Evolutionary conservation across 2,113 vertebrate genomes (phyloP), one percentile per base, ranked within the genome.

Genomic region (Camelus dromedarius): DNA sequence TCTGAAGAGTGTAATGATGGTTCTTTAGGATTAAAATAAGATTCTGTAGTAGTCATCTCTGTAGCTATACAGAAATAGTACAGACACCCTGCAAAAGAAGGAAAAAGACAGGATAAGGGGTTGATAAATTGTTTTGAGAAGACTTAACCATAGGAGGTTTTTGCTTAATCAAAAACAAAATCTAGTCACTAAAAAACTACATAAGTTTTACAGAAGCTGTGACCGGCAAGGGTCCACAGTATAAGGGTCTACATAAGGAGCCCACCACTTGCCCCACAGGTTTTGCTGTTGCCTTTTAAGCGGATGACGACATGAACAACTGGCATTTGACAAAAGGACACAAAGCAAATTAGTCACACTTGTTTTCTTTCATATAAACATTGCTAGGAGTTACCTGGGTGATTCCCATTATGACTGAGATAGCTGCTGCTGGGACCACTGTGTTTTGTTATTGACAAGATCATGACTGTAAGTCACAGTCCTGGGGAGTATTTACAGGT

Each of bases 21-120:
- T 95, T 80, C 72, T 92, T 52, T 66, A 82, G 52, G 66, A 92
- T 98, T 99, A 99, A 88, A 99, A 98, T 42, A 99, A 98, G 97
- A 99, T 98, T 98, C 99, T 99, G 98, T 99, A 99, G 97, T 99
- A 99, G 96, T 99, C 99, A 0, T 99, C 99, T 98, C 98, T 99
- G 98, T 99, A 99, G 98, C 99, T 99, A 98, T 99, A 99, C 72
- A 99, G 98, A 93, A 99, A 98, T 60, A 99, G 98, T 38, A 99
- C 98, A 14, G 99, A 98, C 95, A 99, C 98, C 98, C 99, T 99
- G 98, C 32, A 98, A 91, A 98, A 69, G 86, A 98, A 97, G 60
- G 20, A 35, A 75, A 54, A 80, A 90, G 22, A 42, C 18, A 60
- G 38, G 92, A 73, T 72, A 48, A 66, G 3, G 8, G 35, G 30